These are phyloP conservation scores for Centropyge bicolor DNA, from an alignment of 2,797 vertebrate species.

Conservation along the genomic window DNA sequence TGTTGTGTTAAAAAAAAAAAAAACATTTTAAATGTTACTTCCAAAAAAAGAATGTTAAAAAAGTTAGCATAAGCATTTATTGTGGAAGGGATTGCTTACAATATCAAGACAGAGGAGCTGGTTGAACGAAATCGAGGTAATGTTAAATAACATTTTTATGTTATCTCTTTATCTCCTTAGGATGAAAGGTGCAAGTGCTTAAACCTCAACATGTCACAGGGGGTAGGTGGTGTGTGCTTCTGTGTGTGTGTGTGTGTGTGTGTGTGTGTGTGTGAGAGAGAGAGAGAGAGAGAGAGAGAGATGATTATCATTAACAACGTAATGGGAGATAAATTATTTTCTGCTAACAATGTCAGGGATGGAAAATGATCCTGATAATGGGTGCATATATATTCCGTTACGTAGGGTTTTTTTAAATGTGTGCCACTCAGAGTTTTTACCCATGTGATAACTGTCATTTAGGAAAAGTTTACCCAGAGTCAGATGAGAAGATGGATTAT, in stretches of 20 bases:
- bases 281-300: background rate
- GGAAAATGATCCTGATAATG: background rate
- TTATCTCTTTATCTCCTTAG: slow-evolving; percentile 42
- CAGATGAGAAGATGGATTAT: background rate
- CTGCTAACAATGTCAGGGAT: background rate
- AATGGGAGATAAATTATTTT: background rate
- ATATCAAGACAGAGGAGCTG: background rate
- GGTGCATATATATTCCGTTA: background rate
- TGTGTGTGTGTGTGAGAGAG: slow-evolving; percentile 7
- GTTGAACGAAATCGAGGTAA: too few species aligned
- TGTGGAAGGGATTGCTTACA: background rate
- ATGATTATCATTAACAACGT: background rate
- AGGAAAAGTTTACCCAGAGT: background rate
- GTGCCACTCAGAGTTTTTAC: background rate
- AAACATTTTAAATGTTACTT: background rate
- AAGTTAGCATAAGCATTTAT: background rate
- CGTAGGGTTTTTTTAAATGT: background rate
- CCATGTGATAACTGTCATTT: background rate
- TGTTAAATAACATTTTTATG: background rate
- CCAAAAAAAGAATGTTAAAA: background rate
- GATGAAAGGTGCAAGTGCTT: slow-evolving; percentile 19
- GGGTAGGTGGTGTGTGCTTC: slow-evolving; percentile 31
- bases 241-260: slow-evolving; percentile 4
- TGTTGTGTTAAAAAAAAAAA: background rate
- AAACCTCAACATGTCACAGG: background rate